phyloP scores from a whole-genome alignment of 2,113 vertebrate genomes.

The Nerophis ophidion region DNA sequence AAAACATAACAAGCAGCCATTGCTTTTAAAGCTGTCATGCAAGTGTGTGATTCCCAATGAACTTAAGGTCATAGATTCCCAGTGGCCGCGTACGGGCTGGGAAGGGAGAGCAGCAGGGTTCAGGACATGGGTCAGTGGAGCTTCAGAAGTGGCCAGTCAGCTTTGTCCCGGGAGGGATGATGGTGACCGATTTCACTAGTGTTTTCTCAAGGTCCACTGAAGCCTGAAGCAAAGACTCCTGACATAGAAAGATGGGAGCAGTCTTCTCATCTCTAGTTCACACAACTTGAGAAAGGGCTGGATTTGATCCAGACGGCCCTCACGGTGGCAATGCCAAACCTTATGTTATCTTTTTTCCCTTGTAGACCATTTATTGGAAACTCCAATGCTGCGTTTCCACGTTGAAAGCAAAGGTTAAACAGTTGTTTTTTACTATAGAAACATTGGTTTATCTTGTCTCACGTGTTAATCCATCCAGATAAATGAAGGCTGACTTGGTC shows the following conservation, averaged over 20 bases:
- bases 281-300: constrained; percentile 63
- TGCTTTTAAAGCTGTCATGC: constrained; percentile 50
- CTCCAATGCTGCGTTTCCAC: constrained; percentile 40
- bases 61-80: constrained; percentile 65
- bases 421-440: constrained; percentile 39
- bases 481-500: constrained; percentile 84
- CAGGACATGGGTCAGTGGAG: constrained; percentile 66
- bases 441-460: constrained; percentile 15
- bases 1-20: constrained; percentile 46
- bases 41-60: constrained; percentile 63
- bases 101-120: constrained; percentile 66
- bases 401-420: constrained; percentile 44
- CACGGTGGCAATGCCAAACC: constrained; percentile 70
- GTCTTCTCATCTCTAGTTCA: constrained; percentile 65
- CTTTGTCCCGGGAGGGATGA: constrained; percentile 63
- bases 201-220: constrained; percentile 73
- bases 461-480: constrained; percentile 37
- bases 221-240: constrained; percentile 63
- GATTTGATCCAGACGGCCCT: constrained; percentile 60
- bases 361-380: constrained; percentile 41
- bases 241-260: constrained; percentile 48
- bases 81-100: constrained; percentile 60
- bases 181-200: constrained; percentile 65
- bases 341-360: constrained; percentile 45
- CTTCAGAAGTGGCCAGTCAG: constrained; percentile 69